These are phyloP conservation scores for Cephalotes varians DNA, from an alignment of 2,888 invertebrate genomes.

Conservation along the genomic window DNA sequence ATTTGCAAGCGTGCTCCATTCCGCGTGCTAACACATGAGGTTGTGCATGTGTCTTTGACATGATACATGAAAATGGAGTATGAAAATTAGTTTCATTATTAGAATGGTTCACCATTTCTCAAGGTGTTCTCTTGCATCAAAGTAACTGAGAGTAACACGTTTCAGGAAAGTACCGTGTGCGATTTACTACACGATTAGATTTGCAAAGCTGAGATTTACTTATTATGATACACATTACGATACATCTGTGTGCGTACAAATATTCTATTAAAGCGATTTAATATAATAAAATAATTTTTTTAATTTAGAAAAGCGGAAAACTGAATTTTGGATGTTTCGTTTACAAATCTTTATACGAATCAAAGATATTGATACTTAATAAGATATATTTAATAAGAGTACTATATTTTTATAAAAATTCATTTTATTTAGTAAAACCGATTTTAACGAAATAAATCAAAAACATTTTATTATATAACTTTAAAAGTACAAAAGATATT, in stretches of 20 bases:
- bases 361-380: not conserved
- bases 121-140: slow-evolving; percentile 49
- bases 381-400: not conserved
- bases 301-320: not conserved
- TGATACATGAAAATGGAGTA: slow-evolving; percentile 48
- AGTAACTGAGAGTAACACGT: slow-evolving; percentile 33
- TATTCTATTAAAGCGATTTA: slow-evolving; percentile 6
- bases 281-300: not conserved
- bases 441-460: not conserved
- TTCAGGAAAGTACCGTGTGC: slow-evolving; percentile 32
- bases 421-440: not conserved
- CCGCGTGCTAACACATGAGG: not conserved
- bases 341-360: not conserved
- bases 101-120: slow-evolving; percentile 49
- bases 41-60: slow-evolving; percentile 32
- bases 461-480: not conserved
- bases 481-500: not conserved
- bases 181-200: slow-evolving; percentile 48
- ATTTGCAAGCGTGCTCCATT: not conserved
- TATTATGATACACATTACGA: slow-evolving; percentile 21
- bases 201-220: slow-evolving; percentile 24
- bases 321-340: not conserved
- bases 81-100: slow-evolving; percentile 55
- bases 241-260: not conserved
- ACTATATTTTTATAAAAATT: not conserved